These are phyloP conservation scores for Oreochromis spilurus DNA, from an alignment of 2,113 vertebrate species.

Conservation along the genomic window DNA sequence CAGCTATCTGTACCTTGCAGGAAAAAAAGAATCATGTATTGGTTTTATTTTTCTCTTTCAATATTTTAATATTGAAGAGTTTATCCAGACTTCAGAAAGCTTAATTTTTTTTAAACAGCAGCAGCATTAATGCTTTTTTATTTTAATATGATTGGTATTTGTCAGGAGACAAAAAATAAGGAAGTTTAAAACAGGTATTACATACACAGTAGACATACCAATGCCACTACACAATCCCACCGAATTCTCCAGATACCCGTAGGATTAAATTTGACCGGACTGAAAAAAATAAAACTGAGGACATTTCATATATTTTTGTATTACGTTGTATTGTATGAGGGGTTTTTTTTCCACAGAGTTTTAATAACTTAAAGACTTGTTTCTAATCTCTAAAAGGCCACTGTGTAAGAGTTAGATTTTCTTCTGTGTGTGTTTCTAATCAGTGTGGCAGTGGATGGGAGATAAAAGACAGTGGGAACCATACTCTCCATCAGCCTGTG, in stretches of 20 bases:
- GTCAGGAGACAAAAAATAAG: neutral
- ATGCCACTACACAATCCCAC: too few species aligned
- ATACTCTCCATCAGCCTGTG: conserved; percentile 54
- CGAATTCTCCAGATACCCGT: too few species aligned
- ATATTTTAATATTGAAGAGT: too few species aligned
- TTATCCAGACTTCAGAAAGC: neutral
- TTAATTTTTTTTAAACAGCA: neutral
- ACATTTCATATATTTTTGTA: too few species aligned
- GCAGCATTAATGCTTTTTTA: neutral
- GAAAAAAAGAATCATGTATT: neutral
- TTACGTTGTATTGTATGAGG: too few species aligned
- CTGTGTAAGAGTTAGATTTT: neutral
- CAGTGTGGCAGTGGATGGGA: conserved; percentile 79
- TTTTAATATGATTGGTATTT: neutral
- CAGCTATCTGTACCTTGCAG: neutral
- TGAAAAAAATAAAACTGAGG: too few species aligned
- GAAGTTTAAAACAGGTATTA: neutral
- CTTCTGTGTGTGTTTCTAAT: neutral
- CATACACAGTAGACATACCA: neutral
- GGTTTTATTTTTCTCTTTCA: fast-evolving
- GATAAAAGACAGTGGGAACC: conserved; percentile 70
- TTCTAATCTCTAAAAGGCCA: neutral
- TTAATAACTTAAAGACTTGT: neutral
- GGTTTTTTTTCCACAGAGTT: neutral
- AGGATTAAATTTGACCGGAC: too few species aligned